Evolutionary conservation across 2,113 vertebrate genomes (phyloP), one percentile per base, ranked within the genome.

Genomic region (Neopipo cinnamomea): DNA sequence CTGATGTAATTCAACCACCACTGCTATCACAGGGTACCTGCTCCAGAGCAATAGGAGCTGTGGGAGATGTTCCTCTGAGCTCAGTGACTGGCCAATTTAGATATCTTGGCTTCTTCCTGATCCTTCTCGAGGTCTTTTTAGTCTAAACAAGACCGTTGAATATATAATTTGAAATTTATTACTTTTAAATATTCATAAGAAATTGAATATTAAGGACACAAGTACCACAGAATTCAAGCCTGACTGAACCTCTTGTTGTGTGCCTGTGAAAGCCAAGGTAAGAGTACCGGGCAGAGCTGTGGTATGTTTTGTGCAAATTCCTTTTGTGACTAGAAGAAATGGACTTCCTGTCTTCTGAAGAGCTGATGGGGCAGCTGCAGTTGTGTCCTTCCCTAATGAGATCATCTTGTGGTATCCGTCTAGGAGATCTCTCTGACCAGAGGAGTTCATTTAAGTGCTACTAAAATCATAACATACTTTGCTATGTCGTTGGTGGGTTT

Each of bases 171-270:
- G 97, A 97, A 96, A 97, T 97, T 98, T 98, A 98, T 97, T 96
- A 94, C 46, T 91, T 97, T 97, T 97, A 97, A 98, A 98, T 98
- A 98, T 98, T 97, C 97, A 97, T 97, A 92, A 97, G 91, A 75
- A 73, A 67, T 89, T 86, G 72, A 97, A 91, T 92, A 92, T 89
- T 41, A 52, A 91, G 97, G 92, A 95, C 97, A 96, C 90, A 96
- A 95, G 97, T 95, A 97, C 90, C 86, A 25, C 19, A 89, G 80
- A 1, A 55, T 91, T 97, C 66, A 80, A 87, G 74, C 71, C 65
- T 90, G 72, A 80, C 55, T 25, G 63, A 95, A 70, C 19, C 12
- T 87, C 49, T 92, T 61, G 10, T 5, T 49, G 63, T n/a, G 31
- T 30, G 46, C 14, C 35, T 15, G 12, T 84, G 89, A 93, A 91